phyloP scores from a whole-genome alignment of 92 coral and sea anemone genomes.

The Micromussa lordhowensis region DNA sequence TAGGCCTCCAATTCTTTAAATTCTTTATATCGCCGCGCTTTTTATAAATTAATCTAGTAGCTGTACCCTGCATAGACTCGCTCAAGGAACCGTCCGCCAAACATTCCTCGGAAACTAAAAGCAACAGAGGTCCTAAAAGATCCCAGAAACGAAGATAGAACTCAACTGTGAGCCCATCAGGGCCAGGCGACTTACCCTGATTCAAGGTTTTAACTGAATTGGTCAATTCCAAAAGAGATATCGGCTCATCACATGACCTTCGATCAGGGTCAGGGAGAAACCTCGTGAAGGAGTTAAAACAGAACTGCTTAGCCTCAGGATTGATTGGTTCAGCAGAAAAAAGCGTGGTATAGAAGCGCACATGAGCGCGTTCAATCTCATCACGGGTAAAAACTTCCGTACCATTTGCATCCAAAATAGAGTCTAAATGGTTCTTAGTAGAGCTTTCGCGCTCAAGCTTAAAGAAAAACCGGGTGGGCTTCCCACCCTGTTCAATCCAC shows the following conservation, averaged over 20 bases:
- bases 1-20: slow-evolving; percentile 52
- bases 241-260: neutral
- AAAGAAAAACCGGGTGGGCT: slow-evolving; percentile 24
- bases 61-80: neutral
- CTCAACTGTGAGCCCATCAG: slow-evolving; percentile 26
- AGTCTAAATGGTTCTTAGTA: neutral
- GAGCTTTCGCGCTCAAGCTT: neutral
- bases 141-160: slow-evolving; percentile 26
- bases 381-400: neutral
- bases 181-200: slow-evolving; percentile 7
- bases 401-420: neutral
- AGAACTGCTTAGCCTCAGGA: too few relatives aligned
- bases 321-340: too few relatives aligned
- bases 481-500: slow-evolving; percentile 42
- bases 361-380: too few relatives aligned
- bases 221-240: neutral
- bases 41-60: neutral
- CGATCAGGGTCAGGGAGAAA: neutral
- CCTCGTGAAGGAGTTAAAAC: too few relatives aligned
- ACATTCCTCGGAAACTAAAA: neutral
- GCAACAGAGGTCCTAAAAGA: neutral
- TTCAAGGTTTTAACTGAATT: neutral
- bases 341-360: too few relatives aligned
- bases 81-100: neutral
- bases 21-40: neutral